Conservation (phyloP, 2,888 invertebrate species). For the Papilio protenor region DNA sequence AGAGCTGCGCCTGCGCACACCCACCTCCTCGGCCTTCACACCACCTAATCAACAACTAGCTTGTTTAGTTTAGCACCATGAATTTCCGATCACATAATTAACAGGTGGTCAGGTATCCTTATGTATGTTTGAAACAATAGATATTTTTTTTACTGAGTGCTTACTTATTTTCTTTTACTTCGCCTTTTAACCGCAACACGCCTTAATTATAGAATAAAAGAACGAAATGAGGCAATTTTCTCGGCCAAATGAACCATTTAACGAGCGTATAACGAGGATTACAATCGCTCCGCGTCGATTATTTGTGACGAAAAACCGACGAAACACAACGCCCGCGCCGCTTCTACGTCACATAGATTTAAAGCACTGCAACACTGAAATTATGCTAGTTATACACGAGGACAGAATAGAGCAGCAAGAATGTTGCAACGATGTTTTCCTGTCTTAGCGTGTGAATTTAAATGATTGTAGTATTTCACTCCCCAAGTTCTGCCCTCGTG, state of each 20-base stretch:
- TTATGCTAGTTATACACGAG: not conserved
- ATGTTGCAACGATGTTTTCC: not conserved
- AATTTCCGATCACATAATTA: too few relatives aligned
- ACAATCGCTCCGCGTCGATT: slow-evolving; percentile 19
- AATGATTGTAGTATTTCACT: not conserved
- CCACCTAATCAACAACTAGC: too few relatives aligned
- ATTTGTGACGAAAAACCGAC: slow-evolving; percentile 26
- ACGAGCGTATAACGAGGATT: slow-evolving; percentile 25
- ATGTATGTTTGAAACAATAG: not conserved
- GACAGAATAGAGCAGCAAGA: too few relatives aligned
- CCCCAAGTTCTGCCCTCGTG: not conserved
- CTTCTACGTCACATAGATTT: not conserved
- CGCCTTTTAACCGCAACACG: not conserved
- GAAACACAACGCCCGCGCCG: not conserved
- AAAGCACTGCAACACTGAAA: not conserved
- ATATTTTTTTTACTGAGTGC: not conserved
- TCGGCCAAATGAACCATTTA: slow-evolving; percentile 28
- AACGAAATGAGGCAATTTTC: slow-evolving; percentile 18
- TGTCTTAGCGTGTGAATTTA: not conserved
- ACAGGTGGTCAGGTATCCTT: not conserved
- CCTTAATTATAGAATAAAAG: slow-evolving; percentile 25
- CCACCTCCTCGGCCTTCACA: not conserved
- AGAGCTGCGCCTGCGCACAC: not conserved
- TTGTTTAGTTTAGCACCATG: too few relatives aligned
- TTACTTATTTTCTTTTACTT: not conserved